Percentiles rank a stretch among this genome's conserved stretches.
Evolutionary conservation across 2,797 vertebrate genomes (phyloP).

Genomic region (Synanceia verrucosa): DNA sequence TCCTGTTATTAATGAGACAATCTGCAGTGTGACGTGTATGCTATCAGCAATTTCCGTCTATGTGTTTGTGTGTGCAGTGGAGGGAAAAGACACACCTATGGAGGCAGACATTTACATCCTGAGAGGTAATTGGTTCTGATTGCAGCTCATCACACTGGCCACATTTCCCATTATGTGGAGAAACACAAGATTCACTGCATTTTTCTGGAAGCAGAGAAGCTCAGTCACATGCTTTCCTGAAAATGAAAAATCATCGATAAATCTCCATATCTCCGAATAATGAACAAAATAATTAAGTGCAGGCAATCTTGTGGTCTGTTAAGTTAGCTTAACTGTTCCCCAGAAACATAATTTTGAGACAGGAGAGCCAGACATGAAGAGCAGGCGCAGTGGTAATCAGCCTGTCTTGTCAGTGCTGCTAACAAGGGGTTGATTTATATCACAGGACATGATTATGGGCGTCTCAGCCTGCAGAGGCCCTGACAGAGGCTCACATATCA

Average conservation of each 20-base stretch:
- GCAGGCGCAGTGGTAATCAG: constrained; percentile 1
- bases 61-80: neutral
- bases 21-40: constrained; percentile 3
- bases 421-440: constrained; percentile 42
- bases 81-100: neutral
- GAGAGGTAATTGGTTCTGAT: neutral
- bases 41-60: constrained; percentile 30
- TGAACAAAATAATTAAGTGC: neutral
- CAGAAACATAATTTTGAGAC: neutral
- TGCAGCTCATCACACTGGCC: neutral
- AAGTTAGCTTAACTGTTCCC: neutral
- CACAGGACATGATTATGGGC: constrained; percentile 26
- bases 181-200: neutral
- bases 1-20: constrained; percentile 46
- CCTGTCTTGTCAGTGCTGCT: constrained; percentile 10
- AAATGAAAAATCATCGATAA: neutral
- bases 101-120: neutral
- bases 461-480: constrained; percentile 32
- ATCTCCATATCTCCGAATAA: neutral
- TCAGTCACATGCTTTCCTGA: neutral
- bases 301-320: neutral
- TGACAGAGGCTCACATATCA: constrained; percentile 49
- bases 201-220: neutral
- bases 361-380: constrained; percentile 4
- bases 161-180: neutral